Evolutionary conservation across 2,797 vertebrate species (phyloP).

Genomic region (Pyrrhura leucotis): DNA sequence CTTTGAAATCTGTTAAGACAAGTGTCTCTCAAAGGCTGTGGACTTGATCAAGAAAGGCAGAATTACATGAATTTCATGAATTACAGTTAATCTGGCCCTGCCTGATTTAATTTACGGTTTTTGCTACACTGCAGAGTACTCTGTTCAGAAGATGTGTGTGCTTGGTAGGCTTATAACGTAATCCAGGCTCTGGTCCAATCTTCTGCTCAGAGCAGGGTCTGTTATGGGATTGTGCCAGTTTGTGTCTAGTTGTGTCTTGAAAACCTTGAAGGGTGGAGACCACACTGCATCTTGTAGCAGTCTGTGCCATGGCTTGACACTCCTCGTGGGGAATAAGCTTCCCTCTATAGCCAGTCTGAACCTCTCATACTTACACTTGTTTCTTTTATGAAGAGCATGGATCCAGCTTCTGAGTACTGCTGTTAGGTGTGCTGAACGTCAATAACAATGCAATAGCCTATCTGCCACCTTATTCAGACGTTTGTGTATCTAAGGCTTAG

Average conservation of each 20-base stretch:
- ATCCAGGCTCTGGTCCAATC: not conserved
- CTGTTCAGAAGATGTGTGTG: not conserved
- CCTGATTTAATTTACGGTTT: not conserved
- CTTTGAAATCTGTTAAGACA: not conserved
- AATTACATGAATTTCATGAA: not conserved
- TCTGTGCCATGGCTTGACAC: not conserved
- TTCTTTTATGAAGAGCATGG: not conserved
- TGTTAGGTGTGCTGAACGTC: not conserved
- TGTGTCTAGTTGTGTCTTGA: not conserved
- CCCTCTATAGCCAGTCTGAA: not conserved
- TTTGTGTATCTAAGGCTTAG: not conserved
- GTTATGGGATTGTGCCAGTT: not conserved
- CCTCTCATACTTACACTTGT: fast-evolving
- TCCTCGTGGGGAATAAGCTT: not conserved
- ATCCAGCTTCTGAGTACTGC: not conserved
- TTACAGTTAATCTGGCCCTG: not conserved
- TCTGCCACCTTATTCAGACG: not conserved
- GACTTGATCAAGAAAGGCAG: not conserved
- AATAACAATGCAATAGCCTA: not conserved
- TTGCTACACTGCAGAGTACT: not conserved
- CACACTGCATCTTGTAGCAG: not conserved
- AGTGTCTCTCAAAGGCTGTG: not conserved
- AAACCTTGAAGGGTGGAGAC: not conserved
- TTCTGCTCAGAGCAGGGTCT: not conserved
- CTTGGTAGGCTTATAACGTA: not conserved